Evolutionary conservation across 2,888 invertebrate genomes (phyloP), one percentile per base, ranked within the genome.

Genomic region (Salticus scenicus): DNA sequence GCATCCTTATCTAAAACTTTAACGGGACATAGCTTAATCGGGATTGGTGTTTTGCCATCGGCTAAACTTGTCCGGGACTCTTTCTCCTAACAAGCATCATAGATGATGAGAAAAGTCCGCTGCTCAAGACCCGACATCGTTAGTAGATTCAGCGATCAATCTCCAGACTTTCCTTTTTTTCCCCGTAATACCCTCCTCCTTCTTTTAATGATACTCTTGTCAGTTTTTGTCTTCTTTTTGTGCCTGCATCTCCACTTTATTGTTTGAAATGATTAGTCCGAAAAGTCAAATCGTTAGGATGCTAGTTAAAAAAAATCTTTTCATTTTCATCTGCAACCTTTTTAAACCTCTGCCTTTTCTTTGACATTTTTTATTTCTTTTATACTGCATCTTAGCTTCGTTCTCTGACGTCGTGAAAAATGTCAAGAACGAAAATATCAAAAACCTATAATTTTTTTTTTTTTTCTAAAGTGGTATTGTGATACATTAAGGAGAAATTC

Each of bases 221-320:
- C 51, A 27, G 28, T 27, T 20, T n/a, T 30, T 30, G 28, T 67
- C 67, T n/a, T 37, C 69, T 24, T 37, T 67, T 31, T 64, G 8
- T 69, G n/a, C 33, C 20, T 42, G 28, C 8, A 67, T 51, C 66
- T 70, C n/a, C 70, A 42, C 70, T 28, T 69, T 69, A 67, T 80
- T 80, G 80, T 73, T 74, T 73, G 73, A 67, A 51, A 66, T 80
- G 80, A 80, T 80, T 80, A 80, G 80, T 80, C 73, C 57, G 67
- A 74, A 80, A 80, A 80, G 80, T 41, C 37, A 63, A 63, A 64
- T 41, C 64, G 74, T 80, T 79, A 79, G 24, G 27, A n/a, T n/a
- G 78, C 73, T 80, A 73, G 80, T 80, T 80, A 80, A 69, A 72
- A 31, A 37, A 37, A 37, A 14, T 27, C 57, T 27, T 30, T 27